Evolutionary conservation across 2,888 invertebrate genomes (phyloP), one percentile per base, ranked within the genome.

Genomic region (Phorcus lineatus): DNA sequence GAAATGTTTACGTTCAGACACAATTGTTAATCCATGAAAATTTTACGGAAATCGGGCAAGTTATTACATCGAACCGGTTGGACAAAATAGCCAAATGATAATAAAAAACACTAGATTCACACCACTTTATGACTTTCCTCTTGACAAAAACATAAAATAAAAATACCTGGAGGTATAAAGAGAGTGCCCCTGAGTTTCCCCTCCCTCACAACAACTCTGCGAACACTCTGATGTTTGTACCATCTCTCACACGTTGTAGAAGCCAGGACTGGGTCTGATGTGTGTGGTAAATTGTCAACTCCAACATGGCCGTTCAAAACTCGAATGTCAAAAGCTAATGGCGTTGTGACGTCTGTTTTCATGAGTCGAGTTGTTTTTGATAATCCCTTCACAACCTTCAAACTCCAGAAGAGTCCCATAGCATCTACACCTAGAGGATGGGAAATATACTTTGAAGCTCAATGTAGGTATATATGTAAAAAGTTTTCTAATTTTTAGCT

Each of bases 331-430:
- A 86, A 70, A 0, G 22, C 66, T 19, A 84, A 76, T 0, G 89
- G 88, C 19, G 75, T 66, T 0, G 83, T 80, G 2, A 89, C 88
- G 76, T 90, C 86, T 74, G 82, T 83, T 74, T 86, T 86, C 28
- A 85, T 57, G 24, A 90, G 70, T 36, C 87, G 80, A 2, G 78
- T 53, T 11, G 84, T 86, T 9, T 36, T 28, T 3, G 74, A 75
- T 17, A 80, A 77, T n/a, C 83, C 85, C 13, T 78, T 74, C 9
- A 78, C 82, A 16, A 78, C 77, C n/a, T 79, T 80, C 80, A 88
- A 62, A 74, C 86, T 86, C 88, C 89, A 89, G 47, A 90, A 82
- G 11, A 90, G 81, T 9, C 89, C 90, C 88, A 88, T 88, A 13
- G 86, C 85, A 24, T 89, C 87, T 13, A 86, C 80, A 24, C 89